Percentiles rank a stretch among this genome's conserved stretches.
These are phyloP conservation scores for Cydia fagiglandana DNA, from an alignment of 1,140 invertebrate genomes.

Conservation along the genomic window DNA sequence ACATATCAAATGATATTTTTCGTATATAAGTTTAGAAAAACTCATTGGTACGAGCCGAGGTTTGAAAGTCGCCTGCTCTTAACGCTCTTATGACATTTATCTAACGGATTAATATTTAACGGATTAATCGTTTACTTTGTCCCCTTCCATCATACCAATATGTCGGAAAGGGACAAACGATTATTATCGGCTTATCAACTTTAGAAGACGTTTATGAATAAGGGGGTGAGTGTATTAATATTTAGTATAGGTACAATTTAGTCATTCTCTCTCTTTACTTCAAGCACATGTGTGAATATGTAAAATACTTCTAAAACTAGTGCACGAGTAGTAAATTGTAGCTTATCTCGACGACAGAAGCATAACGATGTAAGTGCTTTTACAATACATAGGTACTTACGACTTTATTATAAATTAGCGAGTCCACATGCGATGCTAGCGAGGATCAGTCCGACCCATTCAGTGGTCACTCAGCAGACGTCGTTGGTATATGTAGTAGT, in stretches of 20 bases:
- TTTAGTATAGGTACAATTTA: not conserved
- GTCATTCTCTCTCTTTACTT: not conserved
- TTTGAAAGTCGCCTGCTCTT: too few species aligned
- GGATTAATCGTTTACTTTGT: too few species aligned
- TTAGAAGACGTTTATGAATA: too few species aligned
- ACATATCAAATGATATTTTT: too few species aligned
- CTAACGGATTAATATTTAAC: too few species aligned
- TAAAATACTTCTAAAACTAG: slow-evolving; percentile 17
- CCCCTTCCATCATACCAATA: too few species aligned
- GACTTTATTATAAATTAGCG: slow-evolving; percentile 22
- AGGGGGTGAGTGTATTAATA: too few species aligned
- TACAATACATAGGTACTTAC: slow-evolving; percentile 32
- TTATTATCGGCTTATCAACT: too few species aligned
- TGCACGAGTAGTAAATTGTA: slow-evolving; percentile 6
- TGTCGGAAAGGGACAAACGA: too few species aligned
- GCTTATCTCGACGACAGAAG: not conserved
- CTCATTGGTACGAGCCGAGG: too few species aligned
- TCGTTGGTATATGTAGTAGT: not conserved
- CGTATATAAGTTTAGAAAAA: too few species aligned
- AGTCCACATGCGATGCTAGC: slow-evolving; percentile 37
- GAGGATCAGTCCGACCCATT: slow-evolving; percentile 44
- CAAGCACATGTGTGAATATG: slow-evolving; percentile 7
- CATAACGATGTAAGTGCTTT: not conserved
- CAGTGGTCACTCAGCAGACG: slow-evolving; percentile 50
- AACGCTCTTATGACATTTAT: too few species aligned